Base-by-base conservation (phyloP, 2,888 invertebrate species). In the Dioctria rufipes region DNA sequence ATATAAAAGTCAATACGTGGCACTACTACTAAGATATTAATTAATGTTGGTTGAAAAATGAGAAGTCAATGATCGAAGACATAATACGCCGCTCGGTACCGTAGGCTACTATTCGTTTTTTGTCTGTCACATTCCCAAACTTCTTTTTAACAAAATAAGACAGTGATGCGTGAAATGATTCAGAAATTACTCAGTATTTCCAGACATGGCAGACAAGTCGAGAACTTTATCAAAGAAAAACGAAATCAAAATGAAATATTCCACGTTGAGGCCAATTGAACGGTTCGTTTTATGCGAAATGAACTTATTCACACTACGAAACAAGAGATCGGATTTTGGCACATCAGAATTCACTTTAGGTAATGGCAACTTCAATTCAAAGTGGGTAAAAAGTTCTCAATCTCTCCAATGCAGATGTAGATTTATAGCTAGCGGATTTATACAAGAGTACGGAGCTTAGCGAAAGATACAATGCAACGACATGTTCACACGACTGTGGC, bases 161-260 rank as follows among this genome's bases (percentile, higher is more conserved):
- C 25, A 39, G 61, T 61, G 61, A 61, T 61, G 61, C 61, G 61
- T 61, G 61, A 61, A 61, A 61, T 61, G 37, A 11, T 11, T 61
- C n/a, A 61, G 8, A 25, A 37, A 61, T 2, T 13, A 61, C n/a
- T 39, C 61, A 25, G 5, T 5, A 60, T 25, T 13, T 13, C 11
- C 49, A 46, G 60, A 39, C 4, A 61, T 25, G 61, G 4, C 61
- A 5, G 61, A 6, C 5, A 61, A 25, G 25, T 11, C 37, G n/a
- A 39, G 61, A 37, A 61, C 25, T 13, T 61, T 11, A 37, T 61
- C 61, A 4, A 4, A 61, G 1, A 61, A 61, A 61, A 61, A 39
- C 37, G 39, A 39, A 5, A 54, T 4, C 37, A 13, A 11, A 61
- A 25, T 25, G 61, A 61, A 60, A 11, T 60, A 11, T 11, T 5